Evolutionary conservation across 2,888 invertebrate genomes (phyloP).

Genomic region (Xanthorhoe designata): DNA sequence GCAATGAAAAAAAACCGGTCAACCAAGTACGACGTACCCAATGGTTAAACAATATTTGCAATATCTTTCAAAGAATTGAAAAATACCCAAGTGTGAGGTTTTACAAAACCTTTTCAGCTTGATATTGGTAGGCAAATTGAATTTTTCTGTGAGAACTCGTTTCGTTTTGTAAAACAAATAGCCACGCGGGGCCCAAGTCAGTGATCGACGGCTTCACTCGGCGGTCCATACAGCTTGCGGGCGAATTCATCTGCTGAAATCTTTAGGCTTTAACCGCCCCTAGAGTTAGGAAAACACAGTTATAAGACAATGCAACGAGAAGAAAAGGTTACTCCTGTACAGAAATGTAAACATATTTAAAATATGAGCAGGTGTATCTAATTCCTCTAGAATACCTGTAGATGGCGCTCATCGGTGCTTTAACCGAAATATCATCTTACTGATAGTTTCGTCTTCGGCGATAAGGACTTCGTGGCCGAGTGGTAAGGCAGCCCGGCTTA

Average conservation of each 20-base stretch:
- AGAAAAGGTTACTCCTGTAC: neutral
- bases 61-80: slow-evolving; percentile 3
- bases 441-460: too few relatives aligned
- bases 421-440: too few relatives aligned
- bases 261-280: neutral
- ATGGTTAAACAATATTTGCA: neutral
- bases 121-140: slow-evolving; percentile 31
- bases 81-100: slow-evolving; percentile 10
- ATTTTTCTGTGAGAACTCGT: slow-evolving; percentile 25
- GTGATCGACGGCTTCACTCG: slow-evolving; percentile 8
- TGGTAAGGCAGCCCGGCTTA: too few relatives aligned
- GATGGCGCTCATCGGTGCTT: too few relatives aligned
- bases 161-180: slow-evolving; percentile 29
- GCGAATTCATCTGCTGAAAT: neutral
- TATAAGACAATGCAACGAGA: neutral
- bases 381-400: too few relatives aligned
- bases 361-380: too few relatives aligned
- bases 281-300: neutral
- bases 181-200: neutral
- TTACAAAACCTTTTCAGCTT: slow-evolving; percentile 19
- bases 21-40: neutral
- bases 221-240: neutral
- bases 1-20: too few relatives aligned
- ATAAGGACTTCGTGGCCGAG: too few relatives aligned
- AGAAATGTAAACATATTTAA: too few relatives aligned